These are phyloP conservation scores for Drosophila borborema DNA, from an alignment of 2,888 invertebrate genomes.

Conservation along the genomic window DNA sequence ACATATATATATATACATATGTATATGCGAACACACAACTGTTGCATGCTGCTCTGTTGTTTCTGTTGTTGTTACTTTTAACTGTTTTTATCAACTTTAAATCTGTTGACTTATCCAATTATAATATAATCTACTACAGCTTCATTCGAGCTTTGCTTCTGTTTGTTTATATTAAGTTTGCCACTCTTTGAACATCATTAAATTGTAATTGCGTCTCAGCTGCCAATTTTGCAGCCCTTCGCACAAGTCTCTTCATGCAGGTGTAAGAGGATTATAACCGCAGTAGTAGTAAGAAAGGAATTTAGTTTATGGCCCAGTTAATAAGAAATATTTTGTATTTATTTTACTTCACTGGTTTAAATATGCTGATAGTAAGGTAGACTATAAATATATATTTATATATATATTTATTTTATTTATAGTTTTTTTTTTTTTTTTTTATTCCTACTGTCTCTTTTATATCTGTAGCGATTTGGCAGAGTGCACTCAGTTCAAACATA, in stretches of 20 bases:
- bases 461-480: neutral
- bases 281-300: neutral
- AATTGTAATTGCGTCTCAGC: slow-evolving; percentile 51
- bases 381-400: too few species aligned
- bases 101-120: neutral
- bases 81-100: slow-evolving; percentile 21
- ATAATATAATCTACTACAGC: neutral
- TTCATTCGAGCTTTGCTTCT: neutral
- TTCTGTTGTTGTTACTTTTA: slow-evolving; percentile 47
- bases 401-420: neutral
- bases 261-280: neutral
- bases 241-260: neutral
- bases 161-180: slow-evolving; percentile 10
- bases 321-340: neutral
- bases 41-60: slow-evolving; percentile 64
- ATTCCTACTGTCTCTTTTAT: neutral
- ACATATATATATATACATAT: neutral
- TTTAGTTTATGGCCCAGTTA: neutral
- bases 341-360: neutral
- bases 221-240: slow-evolving; percentile 7
- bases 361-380: neutral
- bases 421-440: too few species aligned
- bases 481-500: neutral
- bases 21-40: slow-evolving; percentile 39
- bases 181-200: slow-evolving; percentile 30